Evolutionary conservation across 2,113 vertebrate genomes (phyloP).

Genomic region (Pipa parva): DNA sequence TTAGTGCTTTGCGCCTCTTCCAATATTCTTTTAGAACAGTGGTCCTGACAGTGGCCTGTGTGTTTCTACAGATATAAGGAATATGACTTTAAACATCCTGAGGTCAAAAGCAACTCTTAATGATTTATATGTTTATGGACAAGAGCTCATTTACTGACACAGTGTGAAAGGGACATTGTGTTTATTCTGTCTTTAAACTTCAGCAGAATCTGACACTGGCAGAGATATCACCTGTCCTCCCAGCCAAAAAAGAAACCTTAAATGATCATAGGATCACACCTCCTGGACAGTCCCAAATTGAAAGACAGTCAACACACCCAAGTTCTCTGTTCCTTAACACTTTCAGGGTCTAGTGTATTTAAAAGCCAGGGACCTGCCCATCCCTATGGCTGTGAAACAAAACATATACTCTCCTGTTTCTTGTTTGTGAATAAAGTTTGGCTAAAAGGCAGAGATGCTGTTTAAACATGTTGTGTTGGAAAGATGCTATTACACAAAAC

Average conservation of each 20-base stretch:
- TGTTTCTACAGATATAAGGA: conserved; percentile 35
- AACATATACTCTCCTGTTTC: no score
- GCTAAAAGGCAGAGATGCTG: neutral
- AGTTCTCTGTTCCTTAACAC: neutral
- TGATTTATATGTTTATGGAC: conserved; percentile 42
- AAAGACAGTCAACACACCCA: conserved; percentile 28
- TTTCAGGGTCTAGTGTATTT: neutral
- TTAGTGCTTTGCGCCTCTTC: neutral
- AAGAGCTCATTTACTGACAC: conserved; percentile 5
- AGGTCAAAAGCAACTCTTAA: conserved; percentile 48
- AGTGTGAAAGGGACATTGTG: neutral
- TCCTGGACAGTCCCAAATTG: conserved; percentile 41
- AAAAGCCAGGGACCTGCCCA: neutral
- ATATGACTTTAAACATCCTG: conserved; percentile 36
- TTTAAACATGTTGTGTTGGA: neutral
- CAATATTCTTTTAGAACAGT: conserved; percentile 4
- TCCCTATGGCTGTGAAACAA: neutral
- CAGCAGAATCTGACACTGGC: conserved; percentile 50
- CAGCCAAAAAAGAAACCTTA: conserved; percentile 46
- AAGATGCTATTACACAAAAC: neutral
- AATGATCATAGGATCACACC: conserved; percentile 46
- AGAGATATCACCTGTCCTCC: conserved; percentile 45
- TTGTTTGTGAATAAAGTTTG: neutral
- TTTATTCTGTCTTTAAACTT: conserved; percentile 45
- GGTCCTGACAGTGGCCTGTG: conserved; percentile 32